Percentiles rank a stretch among this genome's conserved stretches.
Conservation (phyloP, 2,113 vertebrate genomes). For the Colaptes auratus region DNA sequence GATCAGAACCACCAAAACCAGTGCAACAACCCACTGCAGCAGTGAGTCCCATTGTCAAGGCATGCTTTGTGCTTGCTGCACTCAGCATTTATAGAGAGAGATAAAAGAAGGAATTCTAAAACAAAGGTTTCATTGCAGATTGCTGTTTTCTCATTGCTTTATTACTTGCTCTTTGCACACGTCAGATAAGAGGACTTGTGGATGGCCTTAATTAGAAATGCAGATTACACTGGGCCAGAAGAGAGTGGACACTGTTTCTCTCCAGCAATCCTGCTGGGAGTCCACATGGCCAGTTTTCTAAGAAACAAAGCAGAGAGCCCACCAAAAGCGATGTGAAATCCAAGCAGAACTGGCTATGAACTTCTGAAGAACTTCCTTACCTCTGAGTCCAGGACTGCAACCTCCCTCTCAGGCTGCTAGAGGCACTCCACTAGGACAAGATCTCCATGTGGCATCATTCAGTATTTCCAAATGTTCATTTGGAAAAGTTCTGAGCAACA, state of each 20-base stretch:
- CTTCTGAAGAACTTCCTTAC: not conserved
- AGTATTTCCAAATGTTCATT: not conserved
- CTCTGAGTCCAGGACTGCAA: not conserved
- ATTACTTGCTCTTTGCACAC: conserved; percentile 45
- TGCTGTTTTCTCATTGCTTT: not conserved
- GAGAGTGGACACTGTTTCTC: conserved; percentile 21
- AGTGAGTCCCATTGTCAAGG: not conserved
- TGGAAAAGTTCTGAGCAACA: not conserved
- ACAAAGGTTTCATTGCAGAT: conserved; percentile 54
- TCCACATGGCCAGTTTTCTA: not conserved
- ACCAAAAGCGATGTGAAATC: not conserved
- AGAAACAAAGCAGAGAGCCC: not conserved
- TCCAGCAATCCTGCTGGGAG: conserved; percentile 16
- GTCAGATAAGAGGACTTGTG: conserved; percentile 53
- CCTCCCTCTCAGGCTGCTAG: not conserved
- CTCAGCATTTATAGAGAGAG: not conserved
- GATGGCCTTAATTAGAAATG: conserved; percentile 65
- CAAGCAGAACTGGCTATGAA: not conserved
- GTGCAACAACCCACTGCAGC: not conserved
- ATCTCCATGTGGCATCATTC: not conserved
- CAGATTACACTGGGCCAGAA: conserved; percentile 40
- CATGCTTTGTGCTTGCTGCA: not conserved
- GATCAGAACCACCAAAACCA: not conserved
- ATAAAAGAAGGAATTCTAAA: conserved; percentile 41
- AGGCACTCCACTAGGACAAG: not conserved